phyloP scores from a whole-genome alignment of 2,888 invertebrate genomes.

The Diplolepis rosae region DNA sequence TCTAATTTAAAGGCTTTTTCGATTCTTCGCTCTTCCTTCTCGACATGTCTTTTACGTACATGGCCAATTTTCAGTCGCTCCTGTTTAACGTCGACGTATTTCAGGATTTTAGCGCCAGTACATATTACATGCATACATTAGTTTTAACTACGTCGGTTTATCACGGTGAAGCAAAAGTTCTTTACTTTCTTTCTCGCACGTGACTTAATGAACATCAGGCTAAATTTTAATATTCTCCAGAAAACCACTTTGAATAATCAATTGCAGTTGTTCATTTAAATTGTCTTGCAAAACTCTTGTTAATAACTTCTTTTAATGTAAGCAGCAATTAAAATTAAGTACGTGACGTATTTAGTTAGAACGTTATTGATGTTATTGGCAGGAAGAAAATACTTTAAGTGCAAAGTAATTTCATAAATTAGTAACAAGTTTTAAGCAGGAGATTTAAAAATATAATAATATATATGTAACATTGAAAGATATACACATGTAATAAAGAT shows the following conservation, averaged over 20 bases:
- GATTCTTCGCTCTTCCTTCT: neutral
- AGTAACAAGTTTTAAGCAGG: too few species aligned
- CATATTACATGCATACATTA: neutral
- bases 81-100: conserved; percentile 23
- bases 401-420: too few species aligned
- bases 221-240: neutral
- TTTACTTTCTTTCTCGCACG: neutral
- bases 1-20: conserved; percentile 25
- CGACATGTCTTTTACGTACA: conserved; percentile 3
- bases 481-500: too few species aligned
- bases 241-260: conserved; percentile 3
- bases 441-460: too few species aligned
- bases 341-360: neutral
- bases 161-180: conserved; percentile 11
- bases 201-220: conserved; percentile 1
- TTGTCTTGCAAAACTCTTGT: neutral
- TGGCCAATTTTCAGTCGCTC: conserved; percentile 24
- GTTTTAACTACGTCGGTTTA: conserved; percentile 13
- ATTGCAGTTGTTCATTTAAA: conserved; percentile 7
- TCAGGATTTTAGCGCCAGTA: conserved; percentile 23
- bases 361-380: neutral
- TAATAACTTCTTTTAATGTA: neutral
- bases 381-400: too few species aligned
- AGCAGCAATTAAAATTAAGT: neutral
- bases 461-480: too few species aligned